Evolutionary conservation across 2,888 invertebrate genomes (phyloP).

Genomic region (Drosophila multiciliata): DNA sequence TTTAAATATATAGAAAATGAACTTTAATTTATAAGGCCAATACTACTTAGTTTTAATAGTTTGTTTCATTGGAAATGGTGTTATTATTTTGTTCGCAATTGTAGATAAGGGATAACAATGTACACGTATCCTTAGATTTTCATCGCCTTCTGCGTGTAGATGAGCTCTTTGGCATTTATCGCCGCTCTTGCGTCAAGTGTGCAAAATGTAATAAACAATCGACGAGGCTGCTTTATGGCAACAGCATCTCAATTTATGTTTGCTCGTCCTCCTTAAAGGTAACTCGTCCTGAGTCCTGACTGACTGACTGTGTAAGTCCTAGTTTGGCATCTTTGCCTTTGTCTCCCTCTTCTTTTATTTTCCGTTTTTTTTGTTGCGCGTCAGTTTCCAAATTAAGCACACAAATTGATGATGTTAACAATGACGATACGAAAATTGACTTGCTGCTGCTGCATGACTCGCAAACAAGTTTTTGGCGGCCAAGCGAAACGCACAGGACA

Average conservation of each 20-base stretch:
- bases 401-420: slow-evolving; percentile 81
- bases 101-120: slow-evolving; percentile 7
- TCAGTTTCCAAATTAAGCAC: slow-evolving; percentile 81
- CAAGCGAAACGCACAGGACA: slow-evolving; percentile 64
- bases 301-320: slow-evolving; percentile 1
- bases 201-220: slow-evolving; percentile 79
- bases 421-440: slow-evolving; percentile 76
- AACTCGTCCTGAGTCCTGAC: slow-evolving; percentile 6
- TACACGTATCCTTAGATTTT: slow-evolving; percentile 29
- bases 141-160: slow-evolving; percentile 27
- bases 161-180: slow-evolving; percentile 57
- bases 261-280: slow-evolving; percentile 70
- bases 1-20: neutral
- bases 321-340: slow-evolving; percentile 31
- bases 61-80: neutral
- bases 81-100: neutral
- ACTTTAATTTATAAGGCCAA: neutral
- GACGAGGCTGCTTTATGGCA: slow-evolving; percentile 65
- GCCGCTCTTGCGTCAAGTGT: slow-evolving; percentile 70
- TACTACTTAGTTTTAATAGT: neutral
- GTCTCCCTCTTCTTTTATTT: slow-evolving; percentile 31
- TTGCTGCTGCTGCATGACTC: slow-evolving; percentile 73
- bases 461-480: slow-evolving; percentile 74
- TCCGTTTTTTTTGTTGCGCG: slow-evolving; percentile 68
- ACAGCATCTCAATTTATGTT: slow-evolving; percentile 74